These are phyloP conservation scores for Cistogaster globosa DNA, from an alignment of 2,888 invertebrate genomes.

Conservation along the genomic window DNA sequence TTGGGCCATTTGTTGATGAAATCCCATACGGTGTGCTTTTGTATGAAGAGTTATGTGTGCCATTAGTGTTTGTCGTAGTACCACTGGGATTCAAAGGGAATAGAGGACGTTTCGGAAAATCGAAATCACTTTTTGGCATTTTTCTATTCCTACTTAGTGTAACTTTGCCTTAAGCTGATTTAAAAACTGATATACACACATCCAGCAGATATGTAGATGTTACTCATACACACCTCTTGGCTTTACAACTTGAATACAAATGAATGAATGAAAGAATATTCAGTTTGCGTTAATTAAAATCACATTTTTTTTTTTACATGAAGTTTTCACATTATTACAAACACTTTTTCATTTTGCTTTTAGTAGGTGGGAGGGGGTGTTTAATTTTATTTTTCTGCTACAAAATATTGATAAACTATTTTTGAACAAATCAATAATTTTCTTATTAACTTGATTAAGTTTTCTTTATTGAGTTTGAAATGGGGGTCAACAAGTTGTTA, in stretches of 20 bases:
- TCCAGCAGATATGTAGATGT: not conserved
- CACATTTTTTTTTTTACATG: constrained; percentile 58
- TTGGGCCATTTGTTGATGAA: constrained; percentile 3
- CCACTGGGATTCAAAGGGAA: constrained; percentile 77
- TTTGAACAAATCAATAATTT: constrained; percentile 65
- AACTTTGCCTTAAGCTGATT: constrained; percentile 10
- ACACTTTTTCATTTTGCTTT: constrained; percentile 6
- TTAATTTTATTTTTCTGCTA: constrained; percentile 20
- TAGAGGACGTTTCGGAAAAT: constrained; percentile 74
- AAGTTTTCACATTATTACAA: constrained; percentile 45
- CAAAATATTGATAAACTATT: constrained; percentile 45
- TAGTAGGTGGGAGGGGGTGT: constrained; percentile 24
- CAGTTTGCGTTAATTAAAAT: constrained; percentile 33
- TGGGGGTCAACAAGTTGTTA: constrained; percentile 69
- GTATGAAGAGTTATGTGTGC: constrained; percentile 15
- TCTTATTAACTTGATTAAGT: constrained; percentile 26
- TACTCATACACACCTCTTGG: not conserved
- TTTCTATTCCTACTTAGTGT: constrained; percentile 47
- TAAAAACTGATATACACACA: constrained; percentile 34
- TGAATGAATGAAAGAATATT: constrained; percentile 18
- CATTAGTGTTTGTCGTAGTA: constrained; percentile 63
- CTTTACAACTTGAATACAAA: constrained; percentile 40
- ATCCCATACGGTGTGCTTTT: not conserved
- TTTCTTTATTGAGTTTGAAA: constrained; percentile 10
- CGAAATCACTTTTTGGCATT: constrained; percentile 56